A percentile compares a stretch with the other conserved stretches of the same genome.
Evolutionary conservation across 2,888 invertebrate species (phyloP).

Genomic region (Drosophila nigricruria): DNA sequence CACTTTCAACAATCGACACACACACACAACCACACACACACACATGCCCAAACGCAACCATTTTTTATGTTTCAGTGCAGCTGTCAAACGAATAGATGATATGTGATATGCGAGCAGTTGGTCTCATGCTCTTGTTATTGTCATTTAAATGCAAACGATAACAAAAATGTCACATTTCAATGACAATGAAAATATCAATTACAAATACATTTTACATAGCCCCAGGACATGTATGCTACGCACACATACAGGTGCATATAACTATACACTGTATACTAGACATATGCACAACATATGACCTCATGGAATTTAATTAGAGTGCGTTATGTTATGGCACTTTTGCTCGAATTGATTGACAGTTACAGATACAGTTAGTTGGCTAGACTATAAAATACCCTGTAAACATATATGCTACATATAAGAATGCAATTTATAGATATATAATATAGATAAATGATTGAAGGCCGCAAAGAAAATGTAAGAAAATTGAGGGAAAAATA

Average conservation of each 20-base stretch:
- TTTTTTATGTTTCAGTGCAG: slow-evolving; percentile 21
- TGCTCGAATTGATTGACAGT: slow-evolving; percentile 26
- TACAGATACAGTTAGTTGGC: not conserved
- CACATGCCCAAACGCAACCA: not conserved
- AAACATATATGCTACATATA: not conserved
- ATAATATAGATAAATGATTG: too few relatives aligned
- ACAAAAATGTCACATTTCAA: slow-evolving; percentile 62
- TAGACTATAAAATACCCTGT: not conserved
- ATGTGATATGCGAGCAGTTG: slow-evolving; percentile 10
- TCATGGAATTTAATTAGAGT: slow-evolving; percentile 51
- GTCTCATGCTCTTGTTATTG: slow-evolving; percentile 22
- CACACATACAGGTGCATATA: slow-evolving; percentile 1
- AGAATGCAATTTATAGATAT: too few relatives aligned
- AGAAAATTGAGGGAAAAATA: too few relatives aligned
- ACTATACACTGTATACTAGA: not conserved
- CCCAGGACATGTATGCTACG: slow-evolving; percentile 7
- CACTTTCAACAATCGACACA: not conserved
- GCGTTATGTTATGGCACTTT: slow-evolving; percentile 14
- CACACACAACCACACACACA: not conserved
- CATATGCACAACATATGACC: slow-evolving; percentile 17
- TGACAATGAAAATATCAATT: slow-evolving; percentile 62
- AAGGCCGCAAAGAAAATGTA: too few relatives aligned
- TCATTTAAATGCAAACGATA: slow-evolving; percentile 48
- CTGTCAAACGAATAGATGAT: slow-evolving; percentile 26
- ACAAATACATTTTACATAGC: slow-evolving; percentile 38